Evolutionary conservation across 2,797 vertebrate species (phyloP).

Genomic region (Scarus forsteni): DNA sequence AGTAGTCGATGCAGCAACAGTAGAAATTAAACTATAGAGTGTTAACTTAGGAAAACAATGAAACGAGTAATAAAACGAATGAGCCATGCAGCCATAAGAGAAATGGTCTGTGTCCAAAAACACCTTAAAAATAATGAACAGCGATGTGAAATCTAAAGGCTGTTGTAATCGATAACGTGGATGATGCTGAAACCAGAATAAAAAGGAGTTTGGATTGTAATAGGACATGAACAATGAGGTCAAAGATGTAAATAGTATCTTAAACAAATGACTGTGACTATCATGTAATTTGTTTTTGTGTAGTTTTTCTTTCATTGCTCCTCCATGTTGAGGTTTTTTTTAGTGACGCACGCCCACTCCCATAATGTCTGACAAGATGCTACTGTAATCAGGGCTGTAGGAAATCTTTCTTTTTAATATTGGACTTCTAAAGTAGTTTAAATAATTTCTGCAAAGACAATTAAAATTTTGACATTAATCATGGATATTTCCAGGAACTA

Average conservation of each 20-base stretch:
- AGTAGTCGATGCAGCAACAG: conserved; percentile 43
- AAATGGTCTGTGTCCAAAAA: conserved; percentile 24
- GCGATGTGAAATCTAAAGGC: conserved; percentile 1
- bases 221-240: conserved; percentile 52
- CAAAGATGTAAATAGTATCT: conserved; percentile 81
- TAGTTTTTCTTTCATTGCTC: conserved; percentile 52
- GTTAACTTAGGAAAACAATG: conserved; percentile 24
- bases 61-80: conserved; percentile 34
- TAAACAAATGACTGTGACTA: conserved; percentile 79
- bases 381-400: conserved; percentile 57
- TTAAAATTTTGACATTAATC: conserved; percentile 46
- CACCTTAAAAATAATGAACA: conserved; percentile 21
- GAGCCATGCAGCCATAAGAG: conserved; percentile 71
- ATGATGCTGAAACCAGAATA: conserved; percentile 18
- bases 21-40: conserved; percentile 19
- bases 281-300: conserved; percentile 77
- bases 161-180: conserved; percentile 36
- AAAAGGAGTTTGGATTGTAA: conserved; percentile 40
- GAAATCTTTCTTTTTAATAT: conserved; percentile 41
- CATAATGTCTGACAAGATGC: conserved; percentile 43
- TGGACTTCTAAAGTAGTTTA: conserved; percentile 32
- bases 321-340: conserved; percentile 59
- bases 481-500: conserved; percentile 42
- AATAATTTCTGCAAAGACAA: conserved; percentile 44
- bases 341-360: conserved; percentile 63